A percentile compares a stretch with the other conserved stretches of the same genome.
phyloP scores from a whole-genome alignment of 92 coral and sea anemone species.

The Ricordea florida region DNA sequence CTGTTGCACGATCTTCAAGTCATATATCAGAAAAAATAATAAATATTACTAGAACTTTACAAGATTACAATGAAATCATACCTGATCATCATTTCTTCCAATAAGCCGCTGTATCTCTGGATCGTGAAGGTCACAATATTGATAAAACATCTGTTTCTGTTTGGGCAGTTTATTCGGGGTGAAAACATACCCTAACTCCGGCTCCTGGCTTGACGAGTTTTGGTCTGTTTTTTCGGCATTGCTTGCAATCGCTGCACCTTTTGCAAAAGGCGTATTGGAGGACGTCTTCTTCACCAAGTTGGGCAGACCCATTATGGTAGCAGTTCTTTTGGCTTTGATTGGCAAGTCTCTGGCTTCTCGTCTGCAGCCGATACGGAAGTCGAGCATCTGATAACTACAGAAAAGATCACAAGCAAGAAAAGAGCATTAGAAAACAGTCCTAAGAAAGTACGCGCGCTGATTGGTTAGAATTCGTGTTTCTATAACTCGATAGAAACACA shows the following conservation, averaged over 20 bases:
- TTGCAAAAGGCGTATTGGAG: background rate
- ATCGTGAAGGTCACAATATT: constrained; percentile 89
- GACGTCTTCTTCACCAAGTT: constrained; percentile 17
- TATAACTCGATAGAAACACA: too few species aligned
- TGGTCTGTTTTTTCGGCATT: background rate
- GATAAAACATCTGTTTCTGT: constrained; percentile 85
- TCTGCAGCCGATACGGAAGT: constrained; percentile 75
- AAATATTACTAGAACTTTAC: background rate
- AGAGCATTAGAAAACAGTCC: background rate
- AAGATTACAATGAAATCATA: constrained; percentile 19
- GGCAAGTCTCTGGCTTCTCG: constrained; percentile 62
- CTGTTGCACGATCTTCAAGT: background rate
- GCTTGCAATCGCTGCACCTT: constrained; percentile 23
- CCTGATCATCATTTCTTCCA: constrained; percentile 91
- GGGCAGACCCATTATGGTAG: constrained; percentile 8
- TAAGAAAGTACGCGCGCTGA: background rate
- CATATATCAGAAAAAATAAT: background rate
- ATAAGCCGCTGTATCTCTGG: constrained; percentile 84
- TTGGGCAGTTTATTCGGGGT: constrained; percentile 79
- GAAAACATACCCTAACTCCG: constrained; percentile 85
- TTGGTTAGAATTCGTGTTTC: too few species aligned
- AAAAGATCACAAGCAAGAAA: background rate
- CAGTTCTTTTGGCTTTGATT: constrained; percentile 45
- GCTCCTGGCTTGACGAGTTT: constrained; percentile 33
- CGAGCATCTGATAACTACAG: constrained; percentile 79